Evolutionary conservation across 2,797 vertebrate genomes (phyloP), one percentile per base, ranked within the genome.

Genomic region (Rhynchonycteris naso): DNA sequence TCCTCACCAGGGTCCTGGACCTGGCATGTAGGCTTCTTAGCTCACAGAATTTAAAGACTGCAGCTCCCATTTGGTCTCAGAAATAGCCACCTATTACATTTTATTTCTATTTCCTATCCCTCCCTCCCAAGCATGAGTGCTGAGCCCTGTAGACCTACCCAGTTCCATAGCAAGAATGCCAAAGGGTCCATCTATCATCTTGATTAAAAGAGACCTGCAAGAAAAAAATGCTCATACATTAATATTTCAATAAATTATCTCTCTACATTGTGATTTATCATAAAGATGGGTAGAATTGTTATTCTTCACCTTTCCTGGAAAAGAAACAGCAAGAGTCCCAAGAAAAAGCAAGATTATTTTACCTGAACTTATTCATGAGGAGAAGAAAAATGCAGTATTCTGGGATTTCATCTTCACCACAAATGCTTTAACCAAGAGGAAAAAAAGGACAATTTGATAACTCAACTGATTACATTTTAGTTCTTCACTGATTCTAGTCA

Each of bases 161-260:
- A n/a, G 1, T 75, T 14, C 30, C 24, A 50, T 2, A 61, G 18
- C 58, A 92, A 93, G 2, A 30, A 33, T 50, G 30, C 5, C 56
- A 54, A 75, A 79, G 54, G 5, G 2, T 19, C 35, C 26, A 82
- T 81, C n/a, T 15, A 72, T 88, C 56, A 84, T 88, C 68, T 66
- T 88, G 52, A 96, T 72, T 59, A 33, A 66, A 93, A 82, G 14
- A 4, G 14, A 78, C 65, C 3, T 83, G 0, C 54, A 80, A 54
- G 24, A 66, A 71, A 66, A 85, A 92, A 95, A 92, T 35, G 74
- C 2, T 88, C 54, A 63, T 12, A 85, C 18, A 90, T 92, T 94
- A 94, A 65, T 86, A 93, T 94, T 96, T 94, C 94, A 88, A 38
- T 86, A 83, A 90, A 82, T 88, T 86, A 66, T 86, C 69, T 83